Evolutionary conservation across 2,113 vertebrate species (phyloP).

Genomic region (Sphyrna mokarran): DNA sequence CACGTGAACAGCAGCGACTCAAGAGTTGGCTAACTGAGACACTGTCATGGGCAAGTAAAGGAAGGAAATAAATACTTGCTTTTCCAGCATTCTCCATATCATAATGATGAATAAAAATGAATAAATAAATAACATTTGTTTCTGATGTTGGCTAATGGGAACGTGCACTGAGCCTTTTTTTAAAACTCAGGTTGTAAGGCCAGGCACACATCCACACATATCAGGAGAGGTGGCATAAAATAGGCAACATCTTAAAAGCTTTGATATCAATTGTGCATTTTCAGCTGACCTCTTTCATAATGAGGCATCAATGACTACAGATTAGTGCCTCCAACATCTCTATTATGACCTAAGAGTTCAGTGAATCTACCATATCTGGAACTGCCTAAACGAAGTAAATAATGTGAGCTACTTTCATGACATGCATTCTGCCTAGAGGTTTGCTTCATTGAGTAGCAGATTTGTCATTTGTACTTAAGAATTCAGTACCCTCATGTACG

Average conservation of each 20-base stretch:
- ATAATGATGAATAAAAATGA: neutral
- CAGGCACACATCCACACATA: neutral
- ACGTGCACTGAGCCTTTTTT: neutral
- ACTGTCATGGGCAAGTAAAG: neutral
- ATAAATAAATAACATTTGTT: neutral
- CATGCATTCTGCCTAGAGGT: neutral
- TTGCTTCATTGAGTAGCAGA: conserved; percentile 73
- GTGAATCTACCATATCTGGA: conserved; percentile 74
- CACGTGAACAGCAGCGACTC: neutral
- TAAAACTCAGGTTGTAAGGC: neutral
- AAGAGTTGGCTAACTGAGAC: neutral
- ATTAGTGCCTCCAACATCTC: conserved; percentile 42
- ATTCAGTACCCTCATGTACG: conserved; percentile 60
- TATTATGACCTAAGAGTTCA: conserved; percentile 67
- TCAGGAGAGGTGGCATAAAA: neutral
- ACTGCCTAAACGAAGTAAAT: conserved; percentile 56
- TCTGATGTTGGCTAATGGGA: neutral
- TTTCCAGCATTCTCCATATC: neutral
- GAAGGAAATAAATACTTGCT: neutral
- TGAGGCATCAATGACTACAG: neutral
- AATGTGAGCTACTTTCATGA: neutral
- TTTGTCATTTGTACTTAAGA: conserved; percentile 77
- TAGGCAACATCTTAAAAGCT: neutral
- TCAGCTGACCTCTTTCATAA: neutral
- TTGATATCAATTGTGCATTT: neutral